Conservation (phyloP, 2,113 vertebrate genomes). For the Gymnobelideus leadbeateri region DNA sequence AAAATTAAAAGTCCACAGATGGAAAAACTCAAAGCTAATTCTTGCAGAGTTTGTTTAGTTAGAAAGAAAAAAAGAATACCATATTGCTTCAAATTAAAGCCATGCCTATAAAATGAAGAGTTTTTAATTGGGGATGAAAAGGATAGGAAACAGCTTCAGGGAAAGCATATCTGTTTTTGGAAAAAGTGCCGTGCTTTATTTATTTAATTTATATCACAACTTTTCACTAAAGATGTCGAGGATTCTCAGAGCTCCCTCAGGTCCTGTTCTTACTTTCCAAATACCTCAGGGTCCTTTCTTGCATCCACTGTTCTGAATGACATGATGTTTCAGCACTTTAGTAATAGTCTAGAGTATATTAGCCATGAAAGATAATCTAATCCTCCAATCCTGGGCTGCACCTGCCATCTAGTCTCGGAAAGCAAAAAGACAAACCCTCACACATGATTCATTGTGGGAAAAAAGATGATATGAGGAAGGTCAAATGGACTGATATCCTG, state of each 20-base stretch:
- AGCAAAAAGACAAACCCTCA: background rate
- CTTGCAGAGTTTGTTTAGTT: slow-evolving; percentile 87
- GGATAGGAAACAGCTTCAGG: slow-evolving; percentile 71
- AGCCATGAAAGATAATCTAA: background rate
- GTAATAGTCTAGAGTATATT: background rate
- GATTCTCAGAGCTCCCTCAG: slow-evolving; percentile 48
- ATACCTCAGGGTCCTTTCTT: slow-evolving; percentile 23
- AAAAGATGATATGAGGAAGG: slow-evolving; percentile 1
- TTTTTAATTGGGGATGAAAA: slow-evolving; percentile 71
- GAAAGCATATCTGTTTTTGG: slow-evolving; percentile 68
- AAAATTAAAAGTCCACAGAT: slow-evolving; percentile 90
- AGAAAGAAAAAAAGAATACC: slow-evolving; percentile 78
- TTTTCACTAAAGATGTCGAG: slow-evolving; percentile 67
- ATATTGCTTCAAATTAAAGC: slow-evolving; percentile 85
- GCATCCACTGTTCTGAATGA: slow-evolving; percentile 1
- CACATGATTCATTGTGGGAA: background rate
- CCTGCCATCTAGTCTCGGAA: slow-evolving; percentile 36
- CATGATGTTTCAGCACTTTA: background rate
- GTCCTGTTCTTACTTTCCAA: slow-evolving; percentile 37
- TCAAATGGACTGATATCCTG: background rate
- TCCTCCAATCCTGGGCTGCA: background rate
- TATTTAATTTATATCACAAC: slow-evolving; percentile 72
- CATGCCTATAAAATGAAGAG: slow-evolving; percentile 75
- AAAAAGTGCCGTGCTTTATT: slow-evolving; percentile 62
- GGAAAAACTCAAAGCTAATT: slow-evolving; percentile 90